These are phyloP conservation scores for Camponotus fellah DNA, from an alignment of 2,888 invertebrate species.

Conservation along the genomic window DNA sequence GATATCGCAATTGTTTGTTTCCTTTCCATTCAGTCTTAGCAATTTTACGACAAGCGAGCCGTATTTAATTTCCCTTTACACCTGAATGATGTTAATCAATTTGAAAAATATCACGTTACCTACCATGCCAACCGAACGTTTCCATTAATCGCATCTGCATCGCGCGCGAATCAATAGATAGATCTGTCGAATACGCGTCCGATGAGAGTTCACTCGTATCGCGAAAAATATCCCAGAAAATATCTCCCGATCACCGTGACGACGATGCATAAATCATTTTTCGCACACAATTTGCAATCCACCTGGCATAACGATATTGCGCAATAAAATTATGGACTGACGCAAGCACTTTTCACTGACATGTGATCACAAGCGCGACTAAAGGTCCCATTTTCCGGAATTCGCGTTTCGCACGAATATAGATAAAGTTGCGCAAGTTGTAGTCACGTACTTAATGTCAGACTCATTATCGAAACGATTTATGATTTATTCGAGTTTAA, in stretches of 20 bases:
- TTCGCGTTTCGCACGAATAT: not conserved
- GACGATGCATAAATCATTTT: constrained; percentile 61
- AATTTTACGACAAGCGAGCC: not conserved
- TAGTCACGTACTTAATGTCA: not conserved
- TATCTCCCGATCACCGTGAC: not conserved
- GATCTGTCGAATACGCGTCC: constrained; percentile 29
- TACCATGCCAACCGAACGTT: constrained; percentile 40
- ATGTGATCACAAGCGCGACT: constrained; percentile 10
- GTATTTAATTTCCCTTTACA: not conserved
- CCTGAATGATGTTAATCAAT: constrained; percentile 56
- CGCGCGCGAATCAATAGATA: not conserved
- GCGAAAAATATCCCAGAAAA: not conserved
- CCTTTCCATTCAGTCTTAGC: not conserved
- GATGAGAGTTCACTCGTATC: constrained; percentile 25
- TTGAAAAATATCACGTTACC: constrained; percentile 32
- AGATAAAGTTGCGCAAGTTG: constrained; percentile 8
- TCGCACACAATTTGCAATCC: constrained; percentile 52
- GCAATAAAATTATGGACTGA: constrained; percentile 40
- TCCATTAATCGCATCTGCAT: constrained; percentile 44
- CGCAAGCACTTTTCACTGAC: constrained; percentile 29
- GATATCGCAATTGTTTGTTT: not conserved
- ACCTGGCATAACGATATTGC: constrained; percentile 58
- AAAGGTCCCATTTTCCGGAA: constrained; percentile 11
- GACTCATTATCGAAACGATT: constrained; percentile 12
- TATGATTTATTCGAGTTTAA: not conserved